These are phyloP conservation scores for Symphodus melops DNA, from an alignment of 2,113 vertebrate species.

Conservation along the genomic window DNA sequence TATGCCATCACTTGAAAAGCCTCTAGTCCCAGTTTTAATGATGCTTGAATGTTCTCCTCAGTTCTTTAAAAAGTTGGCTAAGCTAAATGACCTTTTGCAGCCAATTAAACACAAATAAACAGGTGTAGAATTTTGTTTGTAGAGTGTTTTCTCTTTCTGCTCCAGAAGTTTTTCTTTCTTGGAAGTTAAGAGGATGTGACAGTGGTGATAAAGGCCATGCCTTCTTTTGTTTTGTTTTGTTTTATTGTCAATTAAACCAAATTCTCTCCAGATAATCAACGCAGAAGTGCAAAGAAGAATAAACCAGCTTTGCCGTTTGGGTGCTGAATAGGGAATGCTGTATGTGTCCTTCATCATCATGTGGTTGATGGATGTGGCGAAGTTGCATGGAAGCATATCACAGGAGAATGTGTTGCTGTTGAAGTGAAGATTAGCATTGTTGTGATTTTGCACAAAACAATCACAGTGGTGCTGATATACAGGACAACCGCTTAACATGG, in stretches of 20 bases:
- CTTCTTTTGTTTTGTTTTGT: constrained; percentile 5
- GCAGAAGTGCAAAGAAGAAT: neutral
- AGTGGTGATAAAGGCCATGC: neutral
- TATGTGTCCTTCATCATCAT: no score
- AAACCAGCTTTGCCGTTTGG: neutral
- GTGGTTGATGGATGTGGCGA: no score
- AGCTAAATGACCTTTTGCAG: constrained; percentile 38
- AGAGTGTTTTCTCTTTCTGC: neutral
- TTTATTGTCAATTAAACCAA: constrained; percentile 10
- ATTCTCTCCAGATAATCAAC: neutral
- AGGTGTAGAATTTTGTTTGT: constrained; percentile 15
- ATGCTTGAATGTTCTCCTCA: constrained; percentile 11
- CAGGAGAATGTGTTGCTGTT: no score
- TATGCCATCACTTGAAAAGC: constrained; percentile 46
- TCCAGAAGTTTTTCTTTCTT: constrained; percentile 13
- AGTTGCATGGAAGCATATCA: no score
- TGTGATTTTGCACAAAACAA: no score
- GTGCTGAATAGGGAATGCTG: no score
- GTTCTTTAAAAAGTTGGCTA: constrained; percentile 36
- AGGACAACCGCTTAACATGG: no score
- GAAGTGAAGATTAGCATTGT: no score
- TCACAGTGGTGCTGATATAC: no score
- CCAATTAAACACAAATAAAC: constrained; percentile 34
- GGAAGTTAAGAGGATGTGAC: constrained; percentile 5
- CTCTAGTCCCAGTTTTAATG: constrained; percentile 40